phyloP scores from a whole-genome alignment of 2,113 vertebrate species.

The Barnardius zonarius region DNA sequence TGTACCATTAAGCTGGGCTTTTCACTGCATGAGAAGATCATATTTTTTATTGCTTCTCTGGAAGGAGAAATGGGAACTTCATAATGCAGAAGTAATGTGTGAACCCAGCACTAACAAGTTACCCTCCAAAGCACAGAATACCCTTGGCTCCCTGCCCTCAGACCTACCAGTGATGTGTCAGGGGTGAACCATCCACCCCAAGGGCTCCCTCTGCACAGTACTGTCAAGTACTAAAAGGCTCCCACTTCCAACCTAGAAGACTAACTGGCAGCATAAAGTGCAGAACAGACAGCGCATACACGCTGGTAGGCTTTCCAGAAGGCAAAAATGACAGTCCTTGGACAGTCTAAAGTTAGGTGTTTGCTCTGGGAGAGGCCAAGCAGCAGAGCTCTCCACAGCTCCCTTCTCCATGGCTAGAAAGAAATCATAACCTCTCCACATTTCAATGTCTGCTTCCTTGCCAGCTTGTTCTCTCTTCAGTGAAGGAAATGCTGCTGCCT shows the following conservation, averaged over 20 bases:
- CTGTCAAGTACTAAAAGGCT: neutral
- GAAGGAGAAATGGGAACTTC: neutral
- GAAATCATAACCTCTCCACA: neutral
- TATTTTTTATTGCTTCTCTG: neutral
- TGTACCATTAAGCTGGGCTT: neutral
- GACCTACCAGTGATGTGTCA: neutral
- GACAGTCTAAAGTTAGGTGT: neutral
- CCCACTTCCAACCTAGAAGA: neutral
- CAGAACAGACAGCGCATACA: neutral
- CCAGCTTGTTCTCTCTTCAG: neutral
- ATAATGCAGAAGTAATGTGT: neutral
- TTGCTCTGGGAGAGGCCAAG: neutral
- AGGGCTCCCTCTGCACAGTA: neutral
- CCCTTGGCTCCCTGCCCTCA: neutral
- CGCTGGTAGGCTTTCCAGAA: neutral
- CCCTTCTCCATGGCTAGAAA: neutral
- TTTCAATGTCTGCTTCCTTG: conserved; percentile 4
- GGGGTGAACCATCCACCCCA: neutral
- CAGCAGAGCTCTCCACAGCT: neutral
- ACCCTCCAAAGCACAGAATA: neutral
- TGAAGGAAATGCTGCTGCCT: neutral
- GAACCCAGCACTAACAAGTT: neutral
- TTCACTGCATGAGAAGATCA: neutral
- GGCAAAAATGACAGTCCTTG: neutral
- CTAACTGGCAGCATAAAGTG: neutral